A percentile compares a stretch with the other conserved stretches of the same genome.
Evolutionary conservation across 2,797 vertebrate species (phyloP).

Genomic region (Tolypeutes matacus): DNA sequence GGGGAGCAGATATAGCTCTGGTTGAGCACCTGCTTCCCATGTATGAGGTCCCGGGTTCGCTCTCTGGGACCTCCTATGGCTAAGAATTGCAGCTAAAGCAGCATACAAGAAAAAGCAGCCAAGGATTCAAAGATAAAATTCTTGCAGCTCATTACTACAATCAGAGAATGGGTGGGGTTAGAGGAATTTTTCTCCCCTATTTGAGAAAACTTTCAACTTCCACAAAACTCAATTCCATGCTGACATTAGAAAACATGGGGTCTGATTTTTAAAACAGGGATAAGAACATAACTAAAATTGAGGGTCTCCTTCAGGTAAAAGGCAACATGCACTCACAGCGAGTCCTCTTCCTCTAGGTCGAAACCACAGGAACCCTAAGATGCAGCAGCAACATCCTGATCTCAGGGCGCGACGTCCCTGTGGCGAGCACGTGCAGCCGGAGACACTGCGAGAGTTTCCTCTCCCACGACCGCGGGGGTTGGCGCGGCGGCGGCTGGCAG

Average conservation of each 20-base stretch:
- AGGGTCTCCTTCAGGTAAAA: neutral
- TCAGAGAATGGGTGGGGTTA: neutral
- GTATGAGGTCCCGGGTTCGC: too few relatives aligned
- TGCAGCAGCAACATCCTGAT: too few relatives aligned
- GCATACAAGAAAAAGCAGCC: neutral
- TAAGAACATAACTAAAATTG: neutral
- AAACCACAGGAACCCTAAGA: neutral
- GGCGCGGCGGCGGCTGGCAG: neutral
- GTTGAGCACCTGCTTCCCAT: too few relatives aligned
- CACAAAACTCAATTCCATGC: neutral
- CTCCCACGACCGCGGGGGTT: too few relatives aligned
- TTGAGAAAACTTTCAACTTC: neutral
- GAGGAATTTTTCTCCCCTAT: neutral
- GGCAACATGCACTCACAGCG: too few relatives aligned
- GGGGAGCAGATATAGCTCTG: neutral
- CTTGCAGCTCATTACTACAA: neutral
- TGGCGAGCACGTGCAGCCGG: too few relatives aligned
- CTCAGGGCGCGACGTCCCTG: too few relatives aligned
- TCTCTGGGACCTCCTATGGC: too few relatives aligned
- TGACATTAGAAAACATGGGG: rapidly evolving
- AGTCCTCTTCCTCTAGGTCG: neutral
- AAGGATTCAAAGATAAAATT: neutral
- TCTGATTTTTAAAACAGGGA: neutral
- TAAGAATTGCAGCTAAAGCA: neutral
- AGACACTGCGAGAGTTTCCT: too few relatives aligned